Percentiles rank a stretch among this genome's conserved stretches.
Conservation (phyloP, 2,888 invertebrate genomes). For the Drosophila atripex region DNA sequence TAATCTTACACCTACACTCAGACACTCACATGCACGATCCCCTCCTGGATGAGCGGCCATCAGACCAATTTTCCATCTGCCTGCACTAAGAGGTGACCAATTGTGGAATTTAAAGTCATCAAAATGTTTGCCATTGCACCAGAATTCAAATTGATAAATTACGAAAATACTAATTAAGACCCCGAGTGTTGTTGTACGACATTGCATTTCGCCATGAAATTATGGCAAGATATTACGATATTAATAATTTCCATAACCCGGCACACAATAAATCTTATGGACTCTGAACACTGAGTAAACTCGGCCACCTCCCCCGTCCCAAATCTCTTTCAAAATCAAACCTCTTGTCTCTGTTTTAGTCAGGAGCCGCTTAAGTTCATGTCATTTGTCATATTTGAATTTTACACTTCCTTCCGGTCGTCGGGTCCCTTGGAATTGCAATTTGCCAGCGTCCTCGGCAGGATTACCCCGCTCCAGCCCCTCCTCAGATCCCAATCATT, state of each 20-base stretch:
- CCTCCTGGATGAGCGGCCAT: neutral
- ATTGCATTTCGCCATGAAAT: conserved; percentile 41
- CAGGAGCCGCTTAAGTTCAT: conserved; percentile 74
- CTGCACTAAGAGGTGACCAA: neutral
- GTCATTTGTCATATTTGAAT: conserved; percentile 80
- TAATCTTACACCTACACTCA: conserved; percentile 10
- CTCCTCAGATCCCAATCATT: conserved; percentile 53
- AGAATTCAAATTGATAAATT: conserved; percentile 75
- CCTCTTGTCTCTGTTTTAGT: conserved; percentile 1
- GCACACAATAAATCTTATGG: conserved; percentile 67
- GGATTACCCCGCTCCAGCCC: neutral
- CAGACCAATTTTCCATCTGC: conserved; percentile 1
- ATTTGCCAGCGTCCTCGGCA: conserved; percentile 49
- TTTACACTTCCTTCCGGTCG: conserved; percentile 79
- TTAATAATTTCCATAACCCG: conserved; percentile 74
- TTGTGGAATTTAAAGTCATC: conserved; percentile 31
- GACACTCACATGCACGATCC: neutral
- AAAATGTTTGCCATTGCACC: conserved; percentile 57
- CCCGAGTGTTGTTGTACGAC: conserved; percentile 5
- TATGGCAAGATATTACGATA: conserved; percentile 73
- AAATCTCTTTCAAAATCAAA: conserved; percentile 1
- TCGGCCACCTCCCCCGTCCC: neutral
- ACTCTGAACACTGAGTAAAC: conserved; percentile 14
- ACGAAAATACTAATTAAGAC: conserved; percentile 75
- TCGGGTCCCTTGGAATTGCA: conserved; percentile 67